Base-by-base conservation (phyloP, 2,888 invertebrate genomes). In the Polydrusus pterygomalis region DNA sequence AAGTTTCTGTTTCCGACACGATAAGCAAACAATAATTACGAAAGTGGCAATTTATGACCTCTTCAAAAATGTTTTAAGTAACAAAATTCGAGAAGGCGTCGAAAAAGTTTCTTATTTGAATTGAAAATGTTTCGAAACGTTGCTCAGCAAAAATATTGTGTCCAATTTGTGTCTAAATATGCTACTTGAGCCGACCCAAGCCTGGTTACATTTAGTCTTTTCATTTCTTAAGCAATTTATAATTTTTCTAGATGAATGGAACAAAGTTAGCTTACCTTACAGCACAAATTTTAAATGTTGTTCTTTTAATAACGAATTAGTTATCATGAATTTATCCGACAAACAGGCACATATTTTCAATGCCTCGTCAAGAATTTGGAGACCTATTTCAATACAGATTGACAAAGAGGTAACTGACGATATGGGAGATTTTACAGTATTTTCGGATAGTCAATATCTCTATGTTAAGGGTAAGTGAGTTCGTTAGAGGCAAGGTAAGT, bases 231-330 rank as follows among this genome's bases (percentile, higher is more conserved):
- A n/a, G 43, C 43, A n/a, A 10, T 13, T 43, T 47, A 45, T 47
- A 47, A 17, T 17, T 47, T 47, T 68, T 74, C 47, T 40, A 75
- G 75, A 54, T 51, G 58, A 25, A 68, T 76, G 76, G 76, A 68
- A 60, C 17, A 6, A 45, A 17, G 15, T 49, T 9, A 38, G 45
- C 13, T 54, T 75, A 62, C 76, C 76, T 15, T 43, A 13, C 10
- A n/a, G 18, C 13, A 45, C 62, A 3, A 68, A 64, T 20, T 63
- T 69, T n/a, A 67, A 72, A 68, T 76, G 76, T 54, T 76, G 76
- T 43, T 62, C 56, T 9, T 72, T 69, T 25, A 18, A 51, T 15
- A 68, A 56, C 2, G 30, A 71, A 40, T 43, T 76, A 11, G 58
- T 20, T 13, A 47, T 76, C 18, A 47, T 76, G 9, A 72, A 54